These are phyloP conservation scores for Calycopis cecrops DNA, from an alignment of 1,140 invertebrate genomes.

Conservation along the genomic window DNA sequence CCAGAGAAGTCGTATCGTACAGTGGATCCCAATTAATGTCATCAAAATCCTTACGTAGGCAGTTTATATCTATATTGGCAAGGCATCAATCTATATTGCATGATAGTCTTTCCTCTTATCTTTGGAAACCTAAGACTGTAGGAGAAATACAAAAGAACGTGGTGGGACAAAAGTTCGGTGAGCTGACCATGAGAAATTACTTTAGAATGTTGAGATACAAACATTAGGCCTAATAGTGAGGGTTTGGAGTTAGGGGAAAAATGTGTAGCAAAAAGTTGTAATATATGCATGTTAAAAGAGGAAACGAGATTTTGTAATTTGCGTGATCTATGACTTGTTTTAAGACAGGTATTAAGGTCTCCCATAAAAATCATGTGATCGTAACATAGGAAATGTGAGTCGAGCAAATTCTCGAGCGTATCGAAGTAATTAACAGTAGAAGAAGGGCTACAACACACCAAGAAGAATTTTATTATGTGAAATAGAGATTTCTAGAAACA, in stretches of 20 bases:
- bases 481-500: no score
- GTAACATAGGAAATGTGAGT: not conserved
- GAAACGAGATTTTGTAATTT: not conserved
- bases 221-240: not conserved
- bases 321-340: not conserved
- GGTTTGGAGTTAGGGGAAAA: not conserved
- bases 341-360: not conserved
- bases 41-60: not conserved
- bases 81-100: no score
- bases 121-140: not conserved
- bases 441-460: no score
- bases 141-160: not conserved
- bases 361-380: not conserved
- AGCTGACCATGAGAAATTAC: not conserved
- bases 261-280: not conserved
- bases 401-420: no score
- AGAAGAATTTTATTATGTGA: no score
- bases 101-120: not conserved
- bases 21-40: not conserved
- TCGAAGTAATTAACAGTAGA: no score
- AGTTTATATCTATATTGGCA: not conserved
- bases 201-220: not conserved
- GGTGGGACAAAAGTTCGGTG: not conserved
- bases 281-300: not conserved
- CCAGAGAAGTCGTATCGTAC: not conserved